Base-by-base conservation (phyloP, 2,113 vertebrate species). In the Shinisaurus crocodilurus region DNA sequence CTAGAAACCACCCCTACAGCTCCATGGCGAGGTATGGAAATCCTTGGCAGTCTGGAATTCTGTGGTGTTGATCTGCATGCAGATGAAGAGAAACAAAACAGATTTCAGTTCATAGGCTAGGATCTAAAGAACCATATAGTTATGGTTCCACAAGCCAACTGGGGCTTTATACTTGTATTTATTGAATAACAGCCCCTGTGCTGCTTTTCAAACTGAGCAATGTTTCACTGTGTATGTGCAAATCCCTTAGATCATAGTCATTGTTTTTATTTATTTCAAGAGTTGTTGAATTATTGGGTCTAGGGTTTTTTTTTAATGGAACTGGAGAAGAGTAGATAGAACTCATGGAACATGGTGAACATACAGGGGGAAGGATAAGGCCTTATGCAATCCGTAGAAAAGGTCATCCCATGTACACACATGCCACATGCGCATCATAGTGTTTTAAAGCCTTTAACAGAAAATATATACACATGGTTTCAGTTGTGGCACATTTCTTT, bases 1-100 rank as follows among this genome's bases (percentile, higher is more conserved):
- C 96, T 99, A 16, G 99, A 99, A 77, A 99, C 99, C 2, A 99
- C 99, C 7, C 99, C 99, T 10, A 99, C 99, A 27, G 98, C 98
- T 23, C 99, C 99, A 1, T 99, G 99, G 99, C 99, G 98, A 97
- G 98, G 99, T 99, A 94, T 86, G 10, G 2, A 6, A 69, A 67
- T 43, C 29, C 34, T 89, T 23, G 60, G 37, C 34, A n/a, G n/a
- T n/a, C 40, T 45, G 65, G 40, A 20, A n/a, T 77, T 67, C 9
- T 5, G 3, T 57, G 15, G 1, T 57, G 54, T 65, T 10, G 1
- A n/a, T 40, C 32, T 86, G 13, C 16, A 15, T 25, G 85, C 48
- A 27, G 85, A 40, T 40, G 16, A 27, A 40, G 50, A n/a, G 32
- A 45, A 37, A 74, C 13, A 75, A 74, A 86, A n/a, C 32, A 48